Base-by-base conservation (phyloP, 1,140 invertebrate genomes). In the Hylyphantes graminicola region DNA sequence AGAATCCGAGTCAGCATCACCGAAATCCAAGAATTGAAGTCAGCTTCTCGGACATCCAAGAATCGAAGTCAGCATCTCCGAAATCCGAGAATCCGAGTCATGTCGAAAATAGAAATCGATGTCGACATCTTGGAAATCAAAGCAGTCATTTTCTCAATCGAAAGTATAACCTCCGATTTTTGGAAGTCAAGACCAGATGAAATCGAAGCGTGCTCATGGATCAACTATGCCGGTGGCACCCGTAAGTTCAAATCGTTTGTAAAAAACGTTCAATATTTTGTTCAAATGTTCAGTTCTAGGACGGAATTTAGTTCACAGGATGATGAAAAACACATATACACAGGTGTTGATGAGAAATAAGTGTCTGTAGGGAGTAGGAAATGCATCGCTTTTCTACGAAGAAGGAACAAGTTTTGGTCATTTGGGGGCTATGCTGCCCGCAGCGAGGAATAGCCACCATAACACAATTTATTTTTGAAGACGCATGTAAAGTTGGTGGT, bases 381-480 rank as follows among this genome's bases (percentile, higher is more conserved):
- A 70, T 61, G 48, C 35, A 63, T 63, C 64, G 57, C 76, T 48
- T 35, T n/a, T 57, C 77, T 67, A 17, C 54, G 65, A 70, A 35
- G 21, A 78, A 73, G 79, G 79, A 72, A 81, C 67, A 72, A 80
- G 64, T 59, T 59, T 70, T 68, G 68, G 79, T 68, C 77, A 21
- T 2, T 35, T 35, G 21, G 70, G 79, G 68, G 77, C 51, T 67
- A 55, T 70, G 77, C 77, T 80, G 77, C 77, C 77, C 64, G 77
- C 77, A 80, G 77, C 77, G 77, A 80, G 77, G 77, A 80, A 64
- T 80, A 80, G 77, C 77, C 77, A 80, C 77, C 77, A 70, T 63
- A 80, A 80, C 77, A 57, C 53, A 70, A 19, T 78, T 63, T 78
- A 63, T 65, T 74, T 59, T 50, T 57, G 10, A 48, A 74, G 53